These are phyloP conservation scores for Drosophila littoralis DNA, from an alignment of 1,140 invertebrate genomes.

Conservation along the genomic window DNA sequence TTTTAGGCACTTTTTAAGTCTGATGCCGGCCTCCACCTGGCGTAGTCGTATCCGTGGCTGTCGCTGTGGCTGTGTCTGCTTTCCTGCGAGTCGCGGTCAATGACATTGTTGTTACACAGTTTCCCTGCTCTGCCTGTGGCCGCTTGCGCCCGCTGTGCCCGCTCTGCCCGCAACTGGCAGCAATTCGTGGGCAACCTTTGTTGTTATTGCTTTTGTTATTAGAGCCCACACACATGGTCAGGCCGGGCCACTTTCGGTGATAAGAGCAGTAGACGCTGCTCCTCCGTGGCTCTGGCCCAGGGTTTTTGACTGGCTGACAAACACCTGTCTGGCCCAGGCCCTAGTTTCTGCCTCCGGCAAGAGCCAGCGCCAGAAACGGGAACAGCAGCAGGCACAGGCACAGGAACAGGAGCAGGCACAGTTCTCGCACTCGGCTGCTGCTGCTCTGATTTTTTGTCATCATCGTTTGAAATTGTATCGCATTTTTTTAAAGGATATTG, in stretches of 20 bases:
- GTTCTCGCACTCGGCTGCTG: neutral
- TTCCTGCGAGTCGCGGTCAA: slow-evolving; percentile 51
- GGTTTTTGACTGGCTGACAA: slow-evolving; percentile 54
- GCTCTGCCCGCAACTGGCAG: no score
- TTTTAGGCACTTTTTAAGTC: slow-evolving; percentile 11
- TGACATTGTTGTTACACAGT: slow-evolving; percentile 53
- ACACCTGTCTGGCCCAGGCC: slow-evolving; percentile 73
- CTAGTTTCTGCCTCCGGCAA: slow-evolving; percentile 10
- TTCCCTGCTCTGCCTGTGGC: neutral
- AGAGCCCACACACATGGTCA: slow-evolving; percentile 14
- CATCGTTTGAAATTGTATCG: slow-evolving; percentile 80
- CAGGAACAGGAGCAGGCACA: neutral
- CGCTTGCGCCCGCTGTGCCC: no score
- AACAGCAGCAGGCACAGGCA: neutral
- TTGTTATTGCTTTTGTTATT: slow-evolving; percentile 68
- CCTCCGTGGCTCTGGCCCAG: slow-evolving; percentile 12
- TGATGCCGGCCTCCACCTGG: slow-evolving; percentile 14
- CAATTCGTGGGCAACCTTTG: slow-evolving; percentile 43
- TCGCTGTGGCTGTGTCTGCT: slow-evolving; percentile 4
- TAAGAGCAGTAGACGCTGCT: slow-evolving; percentile 60
- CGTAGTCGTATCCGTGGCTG: neutral
- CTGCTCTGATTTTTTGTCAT: slow-evolving; percentile 69
- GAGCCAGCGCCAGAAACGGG: neutral
- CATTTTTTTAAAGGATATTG: slow-evolving; percentile 82
- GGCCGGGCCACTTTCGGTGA: slow-evolving; percentile 61